phyloP scores from a whole-genome alignment of 2,797 vertebrate genomes.

The Anisognathus igniventris region DNA sequence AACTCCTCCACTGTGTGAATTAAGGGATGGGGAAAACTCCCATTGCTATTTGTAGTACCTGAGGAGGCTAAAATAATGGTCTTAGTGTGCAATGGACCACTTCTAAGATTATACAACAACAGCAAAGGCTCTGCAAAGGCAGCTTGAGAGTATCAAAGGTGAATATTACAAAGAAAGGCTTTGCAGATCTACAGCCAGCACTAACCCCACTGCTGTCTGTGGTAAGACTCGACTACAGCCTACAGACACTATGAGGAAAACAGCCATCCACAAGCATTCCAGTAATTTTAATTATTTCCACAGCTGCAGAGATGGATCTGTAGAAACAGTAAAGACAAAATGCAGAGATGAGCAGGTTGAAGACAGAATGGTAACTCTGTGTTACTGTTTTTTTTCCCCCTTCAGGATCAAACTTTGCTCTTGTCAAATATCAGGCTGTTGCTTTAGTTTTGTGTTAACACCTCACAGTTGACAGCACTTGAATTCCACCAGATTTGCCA shows the following conservation, averaged over 20 bases:
- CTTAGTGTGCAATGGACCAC: background rate
- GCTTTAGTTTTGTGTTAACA: background rate
- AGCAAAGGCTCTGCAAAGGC: background rate
- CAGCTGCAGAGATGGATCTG: background rate
- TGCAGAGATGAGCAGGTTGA: background rate
- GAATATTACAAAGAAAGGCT: background rate
- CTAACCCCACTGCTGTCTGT: background rate
- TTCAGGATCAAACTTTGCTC: background rate
- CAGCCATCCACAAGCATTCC: background rate
- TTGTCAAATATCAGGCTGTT: background rate
- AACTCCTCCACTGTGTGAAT: background rate
- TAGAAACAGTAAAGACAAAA: background rate
- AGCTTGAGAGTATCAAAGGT: background rate
- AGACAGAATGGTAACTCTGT: background rate
- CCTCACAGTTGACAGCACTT: background rate
- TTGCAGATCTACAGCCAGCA: background rate
- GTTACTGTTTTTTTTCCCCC: background rate
- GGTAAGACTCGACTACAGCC: background rate
- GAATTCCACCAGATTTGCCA: background rate
- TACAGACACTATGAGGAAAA: background rate
- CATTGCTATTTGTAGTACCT: background rate
- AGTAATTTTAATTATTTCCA: constrained; percentile 4
- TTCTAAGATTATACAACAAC: background rate
- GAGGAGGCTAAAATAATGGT: background rate
- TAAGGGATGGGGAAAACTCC: background rate